Evolutionary conservation across 2,797 vertebrate species (phyloP), one percentile per base, ranked within the genome.

Genomic region (Carapus acus): DNA sequence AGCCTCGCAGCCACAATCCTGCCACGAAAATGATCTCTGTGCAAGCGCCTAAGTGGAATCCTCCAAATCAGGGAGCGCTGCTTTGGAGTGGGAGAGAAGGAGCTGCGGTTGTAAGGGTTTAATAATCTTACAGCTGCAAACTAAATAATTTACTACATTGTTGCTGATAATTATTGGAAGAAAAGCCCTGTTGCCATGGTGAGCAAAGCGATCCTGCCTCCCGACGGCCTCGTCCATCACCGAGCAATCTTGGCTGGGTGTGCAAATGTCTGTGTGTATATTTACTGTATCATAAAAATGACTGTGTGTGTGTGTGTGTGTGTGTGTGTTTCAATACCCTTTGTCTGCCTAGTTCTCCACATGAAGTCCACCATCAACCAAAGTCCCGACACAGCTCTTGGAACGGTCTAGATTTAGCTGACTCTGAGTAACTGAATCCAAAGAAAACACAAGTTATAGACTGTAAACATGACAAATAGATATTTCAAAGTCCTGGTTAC

Each of bases 351-450:
- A 77, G 59, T 49, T 57, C 40, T 85, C 87, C 2, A 73, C 60
- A 47, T 40, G 45, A 2, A 77, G 54, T 23, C 74, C 75, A 2
- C 71, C 66, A 15, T 87, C 88, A 53, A 71, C 65, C 54, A 87
- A 87, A 19, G 83, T 84, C 54, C 84, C 88, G 83, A 85, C 82
- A n/a, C 80, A 79, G 67, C 87, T 89, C 69, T 88, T 89, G 1
- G 82, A 81, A 13, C 71, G 81, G 42, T 90, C 86, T 73, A 84
- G 62, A 24, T 88, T 86, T n/a, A 88, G 43, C 43, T 88, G 87
- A 71, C 78, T 85, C 67, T 88, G 88, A 49, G 86, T 88, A 1
- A 73, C 87, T 89, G 69, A 33, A 33, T 7, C 9, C 14, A 33
- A 33, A 6, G 27, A 6, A 6, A 29, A 29, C 27, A 29, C 6